phyloP scores from a whole-genome alignment of 2,797 vertebrate genomes.

The Oreortyx pictus region DNA sequence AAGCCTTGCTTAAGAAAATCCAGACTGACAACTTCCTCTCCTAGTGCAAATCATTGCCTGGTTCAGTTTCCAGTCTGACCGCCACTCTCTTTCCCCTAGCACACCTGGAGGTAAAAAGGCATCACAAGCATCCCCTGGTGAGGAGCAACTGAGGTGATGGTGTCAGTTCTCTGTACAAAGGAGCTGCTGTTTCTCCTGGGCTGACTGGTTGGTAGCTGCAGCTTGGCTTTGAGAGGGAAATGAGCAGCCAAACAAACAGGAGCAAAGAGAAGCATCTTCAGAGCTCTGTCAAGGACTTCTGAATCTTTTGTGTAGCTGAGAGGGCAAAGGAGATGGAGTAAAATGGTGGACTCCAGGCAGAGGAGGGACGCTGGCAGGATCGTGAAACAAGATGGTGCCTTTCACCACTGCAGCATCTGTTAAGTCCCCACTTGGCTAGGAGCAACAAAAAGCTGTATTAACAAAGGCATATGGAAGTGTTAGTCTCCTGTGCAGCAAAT shows the following conservation, averaged over 20 bases:
- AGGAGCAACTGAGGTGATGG: background rate
- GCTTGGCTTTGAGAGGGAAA: background rate
- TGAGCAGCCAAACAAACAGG: background rate
- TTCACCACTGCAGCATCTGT: background rate
- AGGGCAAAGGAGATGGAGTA: background rate
- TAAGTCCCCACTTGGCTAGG: background rate
- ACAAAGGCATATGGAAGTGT: rapidly evolving
- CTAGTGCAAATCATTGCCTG: background rate
- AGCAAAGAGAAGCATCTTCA: background rate
- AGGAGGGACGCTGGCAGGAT: background rate
- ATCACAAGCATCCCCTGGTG: background rate
- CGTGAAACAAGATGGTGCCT: background rate
- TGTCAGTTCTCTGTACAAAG: background rate
- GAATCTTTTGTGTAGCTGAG: background rate
- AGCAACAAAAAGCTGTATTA: background rate
- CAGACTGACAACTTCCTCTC: background rate
- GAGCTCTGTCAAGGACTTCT: background rate
- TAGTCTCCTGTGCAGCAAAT: background rate
- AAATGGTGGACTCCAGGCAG: background rate
- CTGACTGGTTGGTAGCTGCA: background rate
- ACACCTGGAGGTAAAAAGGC: conserved; percentile 2
- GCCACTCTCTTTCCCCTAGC: background rate
- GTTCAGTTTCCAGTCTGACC: conserved; percentile 14
- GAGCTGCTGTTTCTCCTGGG: background rate
- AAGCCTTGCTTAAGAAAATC: conserved; percentile 14